Base-by-base conservation (phyloP, 2,797 vertebrate genomes). In the Enteromius treurensis region DNA sequence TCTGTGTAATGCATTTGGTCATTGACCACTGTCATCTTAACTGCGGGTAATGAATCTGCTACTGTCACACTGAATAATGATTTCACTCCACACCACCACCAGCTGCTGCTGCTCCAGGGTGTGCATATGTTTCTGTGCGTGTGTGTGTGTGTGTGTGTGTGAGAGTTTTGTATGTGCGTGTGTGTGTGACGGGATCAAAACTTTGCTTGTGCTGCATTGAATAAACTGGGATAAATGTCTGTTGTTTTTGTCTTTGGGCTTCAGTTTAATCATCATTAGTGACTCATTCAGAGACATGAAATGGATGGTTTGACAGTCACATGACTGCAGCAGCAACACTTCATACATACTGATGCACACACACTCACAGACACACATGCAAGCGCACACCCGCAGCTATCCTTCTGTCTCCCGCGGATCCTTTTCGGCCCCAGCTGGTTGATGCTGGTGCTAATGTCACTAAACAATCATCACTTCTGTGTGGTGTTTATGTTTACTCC, bases 11-110 rank as follows among this genome's bases (percentile, higher is more conserved):
- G 71, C 67, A 80, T 79, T 84, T 77, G 75, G 45, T 83, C 78
- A 84, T 83, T 86, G 82, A 84, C 64, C 77, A 84, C 45, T 68
- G 81, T 83, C 81, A 80, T 81, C 60, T 81, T 84, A 83, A 86
- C 81, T 86, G 79, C 64, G 80, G 77, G 55, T 80, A 83, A 86
- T 86, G 81, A 80, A 80, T 83, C 81, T 70, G 45, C 45, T 77
- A 45, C 68, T 84, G 79, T 80, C 85, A 75, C 47, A 83, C 71
- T 83, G 73, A 77, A 80, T 86, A 86, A 83, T 79, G 81, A 86
- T 80, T 83, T 78, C 67, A 70, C 65, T 77, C 74, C 71, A 80
- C 26, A 76, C 77, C 64, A 69, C 47, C 58, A 75, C 68, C 82
- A 81, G 75, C 79, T 77, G 82, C 73, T 84, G 71, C 26, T 64